Evolutionary conservation across 2,113 vertebrate genomes (phyloP), one percentile per base, ranked within the genome.

Genomic region (Artemisiospiza belli): DNA sequence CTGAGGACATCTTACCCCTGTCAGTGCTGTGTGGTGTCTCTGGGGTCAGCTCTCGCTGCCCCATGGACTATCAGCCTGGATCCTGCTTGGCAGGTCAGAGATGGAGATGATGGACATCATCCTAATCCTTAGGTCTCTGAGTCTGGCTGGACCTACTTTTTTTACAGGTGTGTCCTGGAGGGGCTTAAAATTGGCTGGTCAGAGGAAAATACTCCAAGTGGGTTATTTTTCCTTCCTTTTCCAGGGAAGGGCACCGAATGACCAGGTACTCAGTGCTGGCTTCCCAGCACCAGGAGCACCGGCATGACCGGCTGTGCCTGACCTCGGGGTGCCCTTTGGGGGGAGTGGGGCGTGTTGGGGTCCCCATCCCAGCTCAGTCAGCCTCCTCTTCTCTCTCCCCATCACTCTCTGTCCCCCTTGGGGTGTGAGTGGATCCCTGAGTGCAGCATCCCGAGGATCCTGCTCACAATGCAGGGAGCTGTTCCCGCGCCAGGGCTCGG

Each of bases 381-480:
- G 4, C 86, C 22, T 5, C 76, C 78, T 90, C 62, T 83, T 64
- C 94, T 91, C 1, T 0, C 92, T 96, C 92, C 82, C 96, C 87
- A 95, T 97, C 97, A 94, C 91, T 98, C 98, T 95, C 85, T 93
- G 78, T 97, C 95, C 94, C 96, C 95, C 89, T 92, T 59, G 57
- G 96, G 97, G 97, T 74, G 91, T 75, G 94, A 97, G 97, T 97
- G 97, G 97, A 95, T 98, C 97, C 97, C 98, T 73, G 93, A 95
- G 97, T 91, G 96, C 69, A 86, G 89, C 92, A 96, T 97, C 97
- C 96, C 81, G 33, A 91, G 90, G 77, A 87, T 94, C 95, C 96
- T 24, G 91, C 73, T 93, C 94, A 97, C 97, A 98, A 97, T 95
- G 97, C 93, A 24, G 95, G 10, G 73, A 35, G 98, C 97, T 97